Evolutionary conservation across 2,113 vertebrate species (phyloP).

Genomic region (Strix aluco): DNA sequence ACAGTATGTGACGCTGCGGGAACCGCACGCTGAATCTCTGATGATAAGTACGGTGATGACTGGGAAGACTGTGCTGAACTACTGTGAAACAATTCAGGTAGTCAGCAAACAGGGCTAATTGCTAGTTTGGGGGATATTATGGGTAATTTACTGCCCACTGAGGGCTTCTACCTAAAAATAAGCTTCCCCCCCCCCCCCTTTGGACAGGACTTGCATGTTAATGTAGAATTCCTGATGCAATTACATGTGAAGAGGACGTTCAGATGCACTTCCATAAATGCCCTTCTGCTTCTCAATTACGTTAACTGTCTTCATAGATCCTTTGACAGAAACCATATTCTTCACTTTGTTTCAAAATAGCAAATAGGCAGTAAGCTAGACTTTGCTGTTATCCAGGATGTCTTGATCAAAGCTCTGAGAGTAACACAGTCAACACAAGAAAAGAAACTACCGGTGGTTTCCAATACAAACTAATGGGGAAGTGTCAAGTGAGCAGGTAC

Average conservation of each 20-base stretch:
- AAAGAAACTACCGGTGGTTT: conserved; percentile 52
- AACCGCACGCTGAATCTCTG: not conserved
- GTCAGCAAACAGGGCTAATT: conserved; percentile 68
- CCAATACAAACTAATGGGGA: conserved; percentile 36
- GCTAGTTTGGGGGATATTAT: conserved; percentile 65
- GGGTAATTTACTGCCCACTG: conserved; percentile 66
- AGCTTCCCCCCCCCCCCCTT: not conserved
- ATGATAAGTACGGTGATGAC: conserved; percentile 64
- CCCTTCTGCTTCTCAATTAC: not conserved
- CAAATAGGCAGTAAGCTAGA: not conserved
- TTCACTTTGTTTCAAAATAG: not conserved
- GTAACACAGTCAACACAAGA: conserved; percentile 52
- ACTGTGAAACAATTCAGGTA: conserved; percentile 63
- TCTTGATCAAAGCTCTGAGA: conserved; percentile 52
- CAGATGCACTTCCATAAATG: conserved; percentile 34
- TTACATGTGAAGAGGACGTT: conserved; percentile 30
- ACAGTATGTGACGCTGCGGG: not conserved
- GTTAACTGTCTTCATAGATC: conserved; percentile 16
- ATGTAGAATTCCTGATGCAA: conserved; percentile 26
- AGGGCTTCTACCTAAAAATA: conserved; percentile 62
- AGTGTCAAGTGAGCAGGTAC: conserved; percentile 43
- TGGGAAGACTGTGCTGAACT: conserved; percentile 36
- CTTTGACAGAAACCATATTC: conserved; percentile 31
- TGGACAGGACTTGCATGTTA: conserved; percentile 51
- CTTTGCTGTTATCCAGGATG: conserved; percentile 19